A percentile compares a stretch with the other conserved stretches of the same genome.
Evolutionary conservation across 2,888 invertebrate genomes (phyloP).

Genomic region (Psylliodes chrysocephalus): DNA sequence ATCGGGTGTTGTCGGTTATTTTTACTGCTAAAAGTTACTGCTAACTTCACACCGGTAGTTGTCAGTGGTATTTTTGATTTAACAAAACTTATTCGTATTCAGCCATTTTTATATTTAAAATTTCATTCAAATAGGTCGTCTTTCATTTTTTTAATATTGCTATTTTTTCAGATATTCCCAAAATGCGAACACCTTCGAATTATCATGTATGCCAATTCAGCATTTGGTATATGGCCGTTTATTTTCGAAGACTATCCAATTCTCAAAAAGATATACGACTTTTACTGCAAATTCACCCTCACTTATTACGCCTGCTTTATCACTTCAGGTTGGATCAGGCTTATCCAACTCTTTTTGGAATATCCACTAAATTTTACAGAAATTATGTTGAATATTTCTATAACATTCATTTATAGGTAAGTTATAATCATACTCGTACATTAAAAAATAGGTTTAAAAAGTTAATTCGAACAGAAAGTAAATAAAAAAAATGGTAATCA

Average conservation of each 20-base stretch:
- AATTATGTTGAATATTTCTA: conserved; percentile 43
- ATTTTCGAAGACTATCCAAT: conserved; percentile 36
- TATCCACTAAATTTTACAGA: conserved; percentile 30
- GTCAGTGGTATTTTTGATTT: no score
- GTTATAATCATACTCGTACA: no score
- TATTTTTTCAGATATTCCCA: conserved; percentile 38
- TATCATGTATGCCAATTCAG: conserved; percentile 36
- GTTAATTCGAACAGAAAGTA: no score
- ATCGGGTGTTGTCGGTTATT: no score
- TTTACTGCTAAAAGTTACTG: no score
- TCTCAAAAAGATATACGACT: conserved; percentile 28
- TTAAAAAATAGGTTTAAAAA: no score
- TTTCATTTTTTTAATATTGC: no score
- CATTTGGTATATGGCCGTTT: conserved; percentile 38
- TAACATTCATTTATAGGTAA: conserved; percentile 34
- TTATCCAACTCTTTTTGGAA: conserved; percentile 25
- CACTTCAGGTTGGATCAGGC: conserved; percentile 29
- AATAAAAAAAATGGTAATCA: no score
- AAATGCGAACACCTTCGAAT: conserved; percentile 36
- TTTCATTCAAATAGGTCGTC: no score
- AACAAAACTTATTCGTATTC: no score
- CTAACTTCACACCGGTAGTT: no score
- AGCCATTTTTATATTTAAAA: no score
- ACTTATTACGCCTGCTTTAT: conserved; percentile 30
- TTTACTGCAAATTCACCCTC: conserved; percentile 33